These are phyloP conservation scores for Heptranchias perlo DNA, from an alignment of 2,113 vertebrate species.

Conservation along the genomic window DNA sequence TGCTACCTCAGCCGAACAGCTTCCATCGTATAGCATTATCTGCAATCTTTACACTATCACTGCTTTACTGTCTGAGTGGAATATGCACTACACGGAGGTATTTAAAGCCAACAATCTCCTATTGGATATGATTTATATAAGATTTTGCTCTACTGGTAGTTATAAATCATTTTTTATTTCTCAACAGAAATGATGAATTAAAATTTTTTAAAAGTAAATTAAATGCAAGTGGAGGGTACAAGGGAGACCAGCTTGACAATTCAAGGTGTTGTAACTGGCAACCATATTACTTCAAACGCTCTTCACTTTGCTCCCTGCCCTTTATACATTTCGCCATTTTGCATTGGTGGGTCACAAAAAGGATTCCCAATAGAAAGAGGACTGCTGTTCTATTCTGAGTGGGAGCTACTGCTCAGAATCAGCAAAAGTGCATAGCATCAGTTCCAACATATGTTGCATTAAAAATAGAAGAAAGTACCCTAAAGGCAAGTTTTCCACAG, in stretches of 20 bases:
- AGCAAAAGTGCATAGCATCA: not conserved
- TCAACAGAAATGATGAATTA: not conserved
- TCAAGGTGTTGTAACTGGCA: not conserved
- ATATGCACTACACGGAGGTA: not conserved
- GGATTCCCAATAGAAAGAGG: not conserved
- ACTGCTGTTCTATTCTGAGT: not conserved
- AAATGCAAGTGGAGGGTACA: not conserved
- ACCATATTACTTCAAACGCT: not conserved
- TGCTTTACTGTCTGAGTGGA: not conserved
- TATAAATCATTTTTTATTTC: not conserved
- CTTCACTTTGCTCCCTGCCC: not conserved
- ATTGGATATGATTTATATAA: not conserved
- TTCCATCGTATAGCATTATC: not conserved
- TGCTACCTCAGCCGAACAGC: not conserved
- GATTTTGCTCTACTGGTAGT: not conserved
- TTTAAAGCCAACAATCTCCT: not conserved
- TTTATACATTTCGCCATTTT: not conserved
- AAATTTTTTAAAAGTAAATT: not conserved
- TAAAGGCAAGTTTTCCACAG: not conserved
- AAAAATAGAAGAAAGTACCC: not conserved
- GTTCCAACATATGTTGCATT: not conserved
- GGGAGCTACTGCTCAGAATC: not conserved
- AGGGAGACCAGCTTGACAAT: not conserved
- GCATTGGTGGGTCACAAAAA: constrained; percentile 9
- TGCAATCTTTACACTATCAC: not conserved